A percentile compares a stretch with the other conserved stretches of the same genome.
Evolutionary conservation across 2,888 invertebrate species (phyloP).

Genomic region (Arenicola marina): DNA sequence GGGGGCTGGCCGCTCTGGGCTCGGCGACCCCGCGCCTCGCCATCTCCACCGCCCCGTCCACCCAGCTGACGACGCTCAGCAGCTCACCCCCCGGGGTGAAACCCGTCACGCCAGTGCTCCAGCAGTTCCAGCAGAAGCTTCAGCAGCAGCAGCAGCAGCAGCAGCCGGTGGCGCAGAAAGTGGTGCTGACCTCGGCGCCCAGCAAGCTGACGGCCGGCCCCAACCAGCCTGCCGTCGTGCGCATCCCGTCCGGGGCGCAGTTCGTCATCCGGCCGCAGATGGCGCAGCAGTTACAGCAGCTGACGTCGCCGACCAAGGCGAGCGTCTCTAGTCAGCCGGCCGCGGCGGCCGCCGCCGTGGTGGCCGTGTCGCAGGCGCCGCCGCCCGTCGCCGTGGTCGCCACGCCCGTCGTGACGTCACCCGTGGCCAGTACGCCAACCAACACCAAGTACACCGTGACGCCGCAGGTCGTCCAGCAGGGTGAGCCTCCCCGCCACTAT

Average conservation of each 20-base stretch:
- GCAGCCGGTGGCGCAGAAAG: neutral
- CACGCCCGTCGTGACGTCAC: neutral
- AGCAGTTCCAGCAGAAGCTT: constrained; percentile 21
- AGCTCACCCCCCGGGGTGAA: neutral
- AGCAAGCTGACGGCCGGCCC: neutral
- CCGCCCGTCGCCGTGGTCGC: neutral
- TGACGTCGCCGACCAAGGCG: neutral
- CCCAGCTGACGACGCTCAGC: neutral
- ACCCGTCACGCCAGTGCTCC: constrained; percentile 6
- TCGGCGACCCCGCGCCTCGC: constrained; percentile 8
- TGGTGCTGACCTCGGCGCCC: neutral
- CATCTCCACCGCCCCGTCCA: neutral
- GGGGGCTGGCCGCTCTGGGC: too few species aligned
- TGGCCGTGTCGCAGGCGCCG: neutral
- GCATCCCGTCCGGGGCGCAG: constrained; percentile 9
- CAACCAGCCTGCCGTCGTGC: constrained; percentile 7
- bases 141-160: constrained; percentile 10
- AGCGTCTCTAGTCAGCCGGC: neutral
- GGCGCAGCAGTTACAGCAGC: neutral
- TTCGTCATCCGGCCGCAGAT: constrained; percentile 9
- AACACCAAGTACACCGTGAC: constrained; percentile 79
- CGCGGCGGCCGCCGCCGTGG: neutral
- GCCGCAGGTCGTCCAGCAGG: constrained; percentile 91
- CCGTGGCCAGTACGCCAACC: neutral
- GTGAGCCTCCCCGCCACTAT: too few species aligned